Conservation (phyloP, 2,888 invertebrate species). For the Willowsia nigromaculata region DNA sequence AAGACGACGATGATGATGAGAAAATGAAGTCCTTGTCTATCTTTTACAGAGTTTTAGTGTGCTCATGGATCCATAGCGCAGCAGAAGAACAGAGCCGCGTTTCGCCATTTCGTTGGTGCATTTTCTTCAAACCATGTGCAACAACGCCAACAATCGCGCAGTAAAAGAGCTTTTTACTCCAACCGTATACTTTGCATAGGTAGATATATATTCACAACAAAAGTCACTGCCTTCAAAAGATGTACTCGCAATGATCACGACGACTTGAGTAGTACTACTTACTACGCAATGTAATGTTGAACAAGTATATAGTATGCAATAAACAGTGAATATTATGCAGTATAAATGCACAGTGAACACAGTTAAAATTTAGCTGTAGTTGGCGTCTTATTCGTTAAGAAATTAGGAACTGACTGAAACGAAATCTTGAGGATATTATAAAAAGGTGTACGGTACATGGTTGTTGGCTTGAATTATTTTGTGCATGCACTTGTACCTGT, state of each 20-base stretch:
- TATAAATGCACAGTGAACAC: neutral
- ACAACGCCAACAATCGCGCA: neutral
- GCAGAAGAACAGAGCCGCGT: neutral
- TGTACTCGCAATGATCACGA: neutral
- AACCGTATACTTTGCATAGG: neutral
- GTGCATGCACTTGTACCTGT: neutral
- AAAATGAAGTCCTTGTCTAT: neutral
- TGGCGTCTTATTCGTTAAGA: slow-evolving; percentile 6
- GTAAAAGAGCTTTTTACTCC: neutral
- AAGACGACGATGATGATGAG: neutral
- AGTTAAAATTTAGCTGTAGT: neutral
- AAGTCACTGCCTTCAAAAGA: slow-evolving; percentile 20
- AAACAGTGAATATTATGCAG: neutral
- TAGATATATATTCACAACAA: neutral
- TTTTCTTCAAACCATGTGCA: slow-evolving; percentile 35
- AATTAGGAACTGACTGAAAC: slow-evolving; percentile 31
- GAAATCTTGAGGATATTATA: neutral
- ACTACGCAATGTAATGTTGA: no score
- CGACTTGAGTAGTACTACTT: no score
- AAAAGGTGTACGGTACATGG: slow-evolving; percentile 1
- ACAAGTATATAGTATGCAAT: neutral
- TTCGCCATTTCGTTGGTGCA: neutral
- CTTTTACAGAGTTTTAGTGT: neutral
- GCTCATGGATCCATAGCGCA: slow-evolving; percentile 30
- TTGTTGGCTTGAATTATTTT: neutral